Percentiles rank a stretch among this genome's conserved stretches.
These are phyloP conservation scores for Phragmatobia fuliginosa DNA, from an alignment of 2,888 invertebrate genomes.

Conservation along the genomic window DNA sequence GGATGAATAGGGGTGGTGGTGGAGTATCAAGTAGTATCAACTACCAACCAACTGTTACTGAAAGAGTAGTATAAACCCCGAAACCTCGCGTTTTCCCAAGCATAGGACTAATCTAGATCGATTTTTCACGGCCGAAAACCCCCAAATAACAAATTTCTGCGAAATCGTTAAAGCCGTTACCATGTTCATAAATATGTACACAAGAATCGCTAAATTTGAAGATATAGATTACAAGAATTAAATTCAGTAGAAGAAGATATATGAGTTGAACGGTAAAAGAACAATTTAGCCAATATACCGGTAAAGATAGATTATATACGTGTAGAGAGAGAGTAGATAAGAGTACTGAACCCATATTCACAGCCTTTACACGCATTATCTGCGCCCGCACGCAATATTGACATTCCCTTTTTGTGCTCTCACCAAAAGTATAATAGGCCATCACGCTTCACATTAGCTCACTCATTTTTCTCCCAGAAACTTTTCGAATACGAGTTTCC, in stretches of 20 bases:
- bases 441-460: slow-evolving; percentile 61
- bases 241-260: neutral
- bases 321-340: neutral
- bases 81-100: too few species aligned
- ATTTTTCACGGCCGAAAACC: too few species aligned
- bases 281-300: neutral
- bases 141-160: too few species aligned
- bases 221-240: neutral
- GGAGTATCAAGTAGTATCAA: too few species aligned
- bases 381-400: slow-evolving; percentile 67
- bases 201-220: too few species aligned
- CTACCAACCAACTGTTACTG: too few species aligned
- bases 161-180: too few species aligned
- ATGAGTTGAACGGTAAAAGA: neutral
- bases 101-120: too few species aligned
- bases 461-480: slow-evolving; percentile 62
- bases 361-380: slow-evolving; percentile 59
- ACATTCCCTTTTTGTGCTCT: slow-evolving; percentile 63
- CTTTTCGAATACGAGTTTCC: slow-evolving; percentile 51
- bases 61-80: too few species aligned
- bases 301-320: neutral
- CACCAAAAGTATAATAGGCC: slow-evolving; percentile 60
- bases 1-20: too few species aligned
- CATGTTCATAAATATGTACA: too few species aligned
- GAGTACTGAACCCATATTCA: slow-evolving; percentile 25